A percentile compares a stretch with the other conserved stretches of the same genome.
These are phyloP conservation scores for Chrysemys picta DNA, from an alignment of 2,113 vertebrate genomes.

Conservation along the genomic window DNA sequence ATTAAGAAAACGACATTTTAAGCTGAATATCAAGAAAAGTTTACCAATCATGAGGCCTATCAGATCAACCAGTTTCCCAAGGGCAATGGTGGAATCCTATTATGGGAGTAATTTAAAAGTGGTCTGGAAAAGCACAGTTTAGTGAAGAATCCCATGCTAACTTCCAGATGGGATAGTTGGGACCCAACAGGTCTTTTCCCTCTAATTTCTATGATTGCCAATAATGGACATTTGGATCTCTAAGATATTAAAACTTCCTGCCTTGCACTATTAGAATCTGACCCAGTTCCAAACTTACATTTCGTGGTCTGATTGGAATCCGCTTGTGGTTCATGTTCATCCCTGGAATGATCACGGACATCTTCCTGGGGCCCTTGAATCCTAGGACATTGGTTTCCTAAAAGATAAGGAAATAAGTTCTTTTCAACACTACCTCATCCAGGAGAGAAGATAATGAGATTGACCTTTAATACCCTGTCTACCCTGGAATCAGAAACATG, in stretches of 20 bases:
- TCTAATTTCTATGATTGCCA: neutral
- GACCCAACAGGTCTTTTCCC: neutral
- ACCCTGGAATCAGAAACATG: neutral
- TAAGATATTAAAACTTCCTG: neutral
- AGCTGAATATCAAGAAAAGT: neutral
- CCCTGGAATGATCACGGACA: constrained; percentile 97
- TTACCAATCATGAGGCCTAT: neutral
- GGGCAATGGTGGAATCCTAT: neutral
- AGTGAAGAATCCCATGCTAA: neutral
- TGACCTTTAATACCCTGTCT: neutral
- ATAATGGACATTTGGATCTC: neutral
- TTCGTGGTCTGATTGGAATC: constrained; percentile 88
- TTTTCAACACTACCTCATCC: neutral
- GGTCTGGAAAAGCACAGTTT: neutral
- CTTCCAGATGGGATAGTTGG: neutral
- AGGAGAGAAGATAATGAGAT: neutral
- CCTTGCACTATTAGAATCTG: neutral
- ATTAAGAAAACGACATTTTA: neutral
- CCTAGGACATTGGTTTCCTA: constrained; percentile 98
- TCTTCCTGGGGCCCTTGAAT: constrained; percentile 96
- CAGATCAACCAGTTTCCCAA: neutral
- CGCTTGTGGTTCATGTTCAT: constrained; percentile 95
- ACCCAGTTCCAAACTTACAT: constrained; percentile 79
- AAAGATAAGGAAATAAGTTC: constrained; percentile 37
- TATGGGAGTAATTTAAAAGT: neutral